A percentile compares a stretch with the other conserved stretches of the same genome.
These are phyloP conservation scores for Glaucopsyche alexis DNA, from an alignment of 2,888 invertebrate genomes.

Conservation along the genomic window DNA sequence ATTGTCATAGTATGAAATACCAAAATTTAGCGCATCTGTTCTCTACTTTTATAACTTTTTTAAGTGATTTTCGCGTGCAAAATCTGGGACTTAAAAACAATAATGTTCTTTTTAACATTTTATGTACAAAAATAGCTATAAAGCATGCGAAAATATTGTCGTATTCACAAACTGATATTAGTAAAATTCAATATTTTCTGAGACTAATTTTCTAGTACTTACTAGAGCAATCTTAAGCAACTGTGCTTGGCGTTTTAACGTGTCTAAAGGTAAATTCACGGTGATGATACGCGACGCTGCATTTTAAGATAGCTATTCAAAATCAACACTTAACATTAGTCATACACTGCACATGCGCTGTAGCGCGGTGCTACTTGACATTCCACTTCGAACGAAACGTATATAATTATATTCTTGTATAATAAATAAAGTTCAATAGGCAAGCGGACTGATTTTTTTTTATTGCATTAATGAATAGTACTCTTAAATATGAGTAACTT, in stretches of 20 bases:
- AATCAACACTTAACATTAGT: no score
- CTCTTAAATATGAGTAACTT: no score
- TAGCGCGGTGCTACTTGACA: no score
- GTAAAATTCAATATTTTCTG: neutral
- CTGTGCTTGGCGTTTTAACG: neutral
- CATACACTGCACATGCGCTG: no score
- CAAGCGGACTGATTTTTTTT: no score
- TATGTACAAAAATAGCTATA: neutral
- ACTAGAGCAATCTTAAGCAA: neutral
- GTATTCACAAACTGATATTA: slow-evolving; percentile 3
- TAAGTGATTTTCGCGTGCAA: slow-evolving; percentile 6
- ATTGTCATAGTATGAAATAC: slow-evolving; percentile 17
- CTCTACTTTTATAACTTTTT: neutral
- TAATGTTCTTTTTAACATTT: slow-evolving; percentile 9
- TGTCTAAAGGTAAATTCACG: neutral
- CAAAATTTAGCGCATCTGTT: slow-evolving; percentile 18
- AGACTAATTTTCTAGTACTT: neutral
- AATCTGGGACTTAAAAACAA: neutral
- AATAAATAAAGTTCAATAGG: no score
- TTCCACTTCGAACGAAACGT: no score
- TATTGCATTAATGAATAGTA: no score
- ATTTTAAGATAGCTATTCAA: no score
- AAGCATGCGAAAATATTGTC: slow-evolving; percentile 7
- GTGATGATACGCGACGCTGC: no score
- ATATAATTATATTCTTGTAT: no score